Base-by-base conservation (phyloP, 1,140 invertebrate species). In the Magallana gigas region DNA sequence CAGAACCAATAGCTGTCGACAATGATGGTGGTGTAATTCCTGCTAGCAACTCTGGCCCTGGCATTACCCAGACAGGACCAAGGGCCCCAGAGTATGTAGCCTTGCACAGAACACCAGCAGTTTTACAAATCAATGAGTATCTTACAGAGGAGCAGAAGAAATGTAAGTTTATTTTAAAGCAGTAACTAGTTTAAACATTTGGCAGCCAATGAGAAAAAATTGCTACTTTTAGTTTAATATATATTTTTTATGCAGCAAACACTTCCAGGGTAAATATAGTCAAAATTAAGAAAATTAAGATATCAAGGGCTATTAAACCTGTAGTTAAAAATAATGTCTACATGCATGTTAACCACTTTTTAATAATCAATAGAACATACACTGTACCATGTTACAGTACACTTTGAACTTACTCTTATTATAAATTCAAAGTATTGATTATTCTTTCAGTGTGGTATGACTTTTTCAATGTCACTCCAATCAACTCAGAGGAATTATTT, bases 391-490 rank as follows among this genome's bases (percentile, higher is more conserved):
- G 36, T 48, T 48, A 48, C 36, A 48, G 36, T 48, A 48, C 36
- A 48, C 36, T 48, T 48, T 48, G 0, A 48, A 48, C 0, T 48
- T 48, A 4, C 36, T 48, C 3, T 48, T 1, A 48, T 48, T 48
- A 48, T 48, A 48, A 48, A 2, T 48, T 48, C 36, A 48, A 48
- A 48, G 36, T 48, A 48, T 48, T 48, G 12, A 58, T 23, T 64
- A 85, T 8, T 60, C 48, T 89, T 89, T 36, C 84, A 89, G 88
- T 87, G n/a, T 89, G 88, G 88, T 58, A 85, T 23, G 80, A 89
- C 16, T 87, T 88, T 56, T 88, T 88, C 80, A 59, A 82, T 14
- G 59, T 84, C 58, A 85, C 36, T 12, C 76, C 84, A 59, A 57
- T 83, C 11, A 85, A 88, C 59, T 57, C 58, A 9, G 87, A 85